Percentiles rank a stretch among this genome's conserved stretches.
These are phyloP conservation scores for Fulica atra DNA, from an alignment of 2,113 vertebrate species.

Conservation along the genomic window DNA sequence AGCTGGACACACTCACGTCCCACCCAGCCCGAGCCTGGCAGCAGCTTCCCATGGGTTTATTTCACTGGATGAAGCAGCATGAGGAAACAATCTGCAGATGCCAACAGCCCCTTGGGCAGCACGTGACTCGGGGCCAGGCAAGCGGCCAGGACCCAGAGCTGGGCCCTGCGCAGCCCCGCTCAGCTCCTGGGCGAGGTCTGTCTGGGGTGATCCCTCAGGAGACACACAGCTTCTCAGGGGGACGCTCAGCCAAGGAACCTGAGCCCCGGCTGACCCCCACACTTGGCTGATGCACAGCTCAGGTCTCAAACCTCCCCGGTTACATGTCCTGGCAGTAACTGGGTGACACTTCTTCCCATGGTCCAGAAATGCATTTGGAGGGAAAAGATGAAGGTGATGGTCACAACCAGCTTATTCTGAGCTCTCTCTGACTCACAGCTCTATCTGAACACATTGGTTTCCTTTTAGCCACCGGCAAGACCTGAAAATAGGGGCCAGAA, in stretches of 20 bases:
- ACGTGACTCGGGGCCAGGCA: constrained; percentile 17
- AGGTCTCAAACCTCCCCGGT: too few species aligned
- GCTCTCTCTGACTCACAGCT: background rate
- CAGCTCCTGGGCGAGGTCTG: background rate
- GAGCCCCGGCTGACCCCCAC: background rate
- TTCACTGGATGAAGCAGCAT: constrained; percentile 39
- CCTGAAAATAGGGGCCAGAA: background rate
- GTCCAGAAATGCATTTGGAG: background rate
- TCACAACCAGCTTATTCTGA: background rate
- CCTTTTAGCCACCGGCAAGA: background rate
- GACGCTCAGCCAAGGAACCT: background rate
- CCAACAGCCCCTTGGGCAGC: background rate
- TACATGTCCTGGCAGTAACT: too few species aligned
- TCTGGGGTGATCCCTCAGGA: background rate
- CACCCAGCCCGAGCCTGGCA: background rate
- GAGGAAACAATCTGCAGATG: constrained; percentile 29
- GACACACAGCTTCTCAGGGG: background rate
- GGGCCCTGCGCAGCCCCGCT: background rate
- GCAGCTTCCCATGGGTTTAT: background rate
- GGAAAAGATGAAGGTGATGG: background rate
- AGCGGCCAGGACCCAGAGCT: background rate
- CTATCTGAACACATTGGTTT: background rate
- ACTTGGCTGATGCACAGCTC: too few species aligned
- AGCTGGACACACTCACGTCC: background rate
- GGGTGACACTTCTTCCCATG: accelerated